A percentile compares a stretch with the other conserved stretches of the same genome.
Conservation (phyloP, 2,113 vertebrate genomes). For the Hypocryptadius cinnamomeus region DNA sequence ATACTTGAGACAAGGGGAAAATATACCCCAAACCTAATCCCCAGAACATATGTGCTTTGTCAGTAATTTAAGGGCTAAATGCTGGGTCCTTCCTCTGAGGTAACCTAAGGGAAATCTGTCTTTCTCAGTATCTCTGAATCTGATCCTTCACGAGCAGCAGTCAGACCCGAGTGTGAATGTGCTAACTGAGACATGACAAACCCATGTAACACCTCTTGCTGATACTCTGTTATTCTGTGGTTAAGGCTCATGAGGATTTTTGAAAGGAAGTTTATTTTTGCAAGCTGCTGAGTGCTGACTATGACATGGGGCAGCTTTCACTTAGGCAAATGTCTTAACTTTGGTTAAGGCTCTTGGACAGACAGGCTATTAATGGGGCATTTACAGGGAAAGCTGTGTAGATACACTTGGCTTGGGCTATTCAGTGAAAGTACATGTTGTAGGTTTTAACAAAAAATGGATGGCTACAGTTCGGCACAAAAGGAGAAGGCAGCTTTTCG, state of each 20-base stretch:
- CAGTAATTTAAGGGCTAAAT: background rate
- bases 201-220: background rate
- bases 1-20: background rate
- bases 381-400: background rate
- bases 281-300: slow-evolving; percentile 15
- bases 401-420: background rate
- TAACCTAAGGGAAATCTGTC: background rate
- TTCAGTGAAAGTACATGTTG: background rate
- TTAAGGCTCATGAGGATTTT: background rate
- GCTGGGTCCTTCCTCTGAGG: background rate
- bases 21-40: background rate
- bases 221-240: slow-evolving; percentile 20
- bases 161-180: background rate
- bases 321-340: background rate
- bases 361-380: background rate
- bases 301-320: background rate
- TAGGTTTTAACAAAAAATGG: background rate
- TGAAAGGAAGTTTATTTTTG: slow-evolving; percentile 47
- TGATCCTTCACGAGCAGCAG: background rate
- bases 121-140: background rate
- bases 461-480: background rate
- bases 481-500: background rate
- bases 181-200: slow-evolving; percentile 34
- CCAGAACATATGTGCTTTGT: background rate
- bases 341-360: background rate